Evolutionary conservation across 2,888 invertebrate species (phyloP).

Genomic region (Leptothorax acervorum): DNA sequence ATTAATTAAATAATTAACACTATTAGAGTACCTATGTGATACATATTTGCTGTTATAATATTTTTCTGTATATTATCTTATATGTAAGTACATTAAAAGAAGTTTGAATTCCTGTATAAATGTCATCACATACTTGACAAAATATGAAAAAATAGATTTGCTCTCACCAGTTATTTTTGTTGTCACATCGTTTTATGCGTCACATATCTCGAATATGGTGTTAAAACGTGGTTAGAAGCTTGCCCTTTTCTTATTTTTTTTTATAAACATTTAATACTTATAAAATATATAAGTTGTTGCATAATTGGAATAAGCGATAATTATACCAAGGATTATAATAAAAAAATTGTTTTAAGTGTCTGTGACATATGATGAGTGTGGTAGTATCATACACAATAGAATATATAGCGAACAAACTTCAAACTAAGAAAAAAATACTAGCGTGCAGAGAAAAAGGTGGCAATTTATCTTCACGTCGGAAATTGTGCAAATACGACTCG

Average conservation of each 20-base stretch:
- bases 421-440: not conserved
- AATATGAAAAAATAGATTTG: constrained; percentile 8
- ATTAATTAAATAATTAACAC: not conserved
- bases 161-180: not conserved
- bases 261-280: constrained; percentile 42
- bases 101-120: not conserved
- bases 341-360: constrained; percentile 39
- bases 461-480: constrained; percentile 16
- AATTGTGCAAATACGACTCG: constrained; percentile 17
- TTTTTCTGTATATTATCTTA: not conserved
- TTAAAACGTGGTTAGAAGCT: not conserved
- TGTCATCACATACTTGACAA: not conserved
- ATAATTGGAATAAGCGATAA: constrained; percentile 45
- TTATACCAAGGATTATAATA: constrained; percentile 2
- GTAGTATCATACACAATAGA: not conserved
- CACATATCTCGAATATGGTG: not conserved
- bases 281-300: constrained; percentile 50
- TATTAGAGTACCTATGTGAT: not conserved
- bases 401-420: not conserved
- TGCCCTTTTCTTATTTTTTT: constrained; percentile 24
- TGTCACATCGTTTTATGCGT: constrained; percentile 1
- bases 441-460: not conserved
- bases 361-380: not conserved
- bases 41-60: not conserved
- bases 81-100: not conserved